These are phyloP conservation scores for Epizoanthus rinbou DNA, from an alignment of 92 coral and sea anemone species.

Conservation along the genomic window DNA sequence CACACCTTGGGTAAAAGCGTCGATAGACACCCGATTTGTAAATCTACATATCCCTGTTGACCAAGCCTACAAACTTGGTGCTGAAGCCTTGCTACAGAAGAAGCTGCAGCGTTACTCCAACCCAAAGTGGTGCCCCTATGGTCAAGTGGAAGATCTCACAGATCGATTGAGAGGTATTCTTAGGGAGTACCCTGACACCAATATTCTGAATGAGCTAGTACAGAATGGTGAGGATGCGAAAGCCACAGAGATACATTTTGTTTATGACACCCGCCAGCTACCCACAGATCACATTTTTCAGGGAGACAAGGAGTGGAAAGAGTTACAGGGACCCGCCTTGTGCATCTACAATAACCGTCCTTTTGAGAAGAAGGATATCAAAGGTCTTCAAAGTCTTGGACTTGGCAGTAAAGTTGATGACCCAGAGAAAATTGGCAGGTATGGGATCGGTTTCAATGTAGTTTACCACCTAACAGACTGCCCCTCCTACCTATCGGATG, in stretches of 20 bases:
- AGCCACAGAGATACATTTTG: conserved; percentile 40
- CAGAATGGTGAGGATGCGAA: conserved; percentile 47
- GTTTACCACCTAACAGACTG: conserved; percentile 54
- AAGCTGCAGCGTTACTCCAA: conserved; percentile 17
- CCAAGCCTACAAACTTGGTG: conserved; percentile 31
- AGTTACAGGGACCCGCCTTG: conserved; percentile 51
- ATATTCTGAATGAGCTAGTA: conserved; percentile 39
- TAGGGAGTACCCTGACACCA: conserved; percentile 27
- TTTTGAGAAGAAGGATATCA: conserved; percentile 24
- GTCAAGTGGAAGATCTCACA: conserved; percentile 32
- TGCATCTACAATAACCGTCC: conserved; percentile 49
- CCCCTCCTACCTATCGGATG: conserved; percentile 42
- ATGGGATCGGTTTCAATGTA: conserved; percentile 50
- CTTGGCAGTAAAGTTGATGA: conserved; percentile 35
- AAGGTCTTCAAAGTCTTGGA: conserved; percentile 45
- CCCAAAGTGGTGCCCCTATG: conserved; percentile 25
- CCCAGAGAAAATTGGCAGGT: conserved; percentile 34
- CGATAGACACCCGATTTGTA: conserved; percentile 5
- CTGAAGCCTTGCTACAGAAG: conserved; percentile 15
- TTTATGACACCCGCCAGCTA: conserved; percentile 35
- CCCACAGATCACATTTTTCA: conserved; percentile 8
- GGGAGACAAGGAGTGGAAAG: conserved; percentile 6
- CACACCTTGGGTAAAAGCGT: conserved; percentile 13
- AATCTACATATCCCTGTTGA: conserved; percentile 38
- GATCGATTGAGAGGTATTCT: conserved; percentile 41